Percentiles rank a stretch among this genome's conserved stretches.
These are phyloP conservation scores for Parotocinclus haroldoi DNA, from an alignment of 2,797 vertebrate genomes.

Conservation along the genomic window DNA sequence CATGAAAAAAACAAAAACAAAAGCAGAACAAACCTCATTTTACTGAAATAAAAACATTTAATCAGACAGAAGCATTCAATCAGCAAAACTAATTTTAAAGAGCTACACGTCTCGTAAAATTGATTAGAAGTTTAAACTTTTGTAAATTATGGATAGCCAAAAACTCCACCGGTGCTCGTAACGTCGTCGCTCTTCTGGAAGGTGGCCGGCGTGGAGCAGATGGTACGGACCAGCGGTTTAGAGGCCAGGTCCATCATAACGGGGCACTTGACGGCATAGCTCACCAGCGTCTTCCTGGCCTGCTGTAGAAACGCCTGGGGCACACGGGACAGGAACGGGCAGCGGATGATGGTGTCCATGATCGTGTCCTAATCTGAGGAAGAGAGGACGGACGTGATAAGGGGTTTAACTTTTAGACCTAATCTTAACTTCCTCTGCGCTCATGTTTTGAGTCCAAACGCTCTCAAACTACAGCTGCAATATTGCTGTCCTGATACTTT, in stretches of 20 bases:
- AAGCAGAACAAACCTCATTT: too few relatives aligned
- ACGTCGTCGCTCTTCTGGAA: conserved; percentile 76
- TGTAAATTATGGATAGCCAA: too few relatives aligned
- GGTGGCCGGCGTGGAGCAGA: conserved; percentile 73
- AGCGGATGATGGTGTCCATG: conserved; percentile 91
- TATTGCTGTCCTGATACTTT: too few relatives aligned
- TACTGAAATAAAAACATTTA: too few relatives aligned
- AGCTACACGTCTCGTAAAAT: not conserved
- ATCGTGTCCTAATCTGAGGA: conserved; percentile 43
- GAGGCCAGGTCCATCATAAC: conserved; percentile 91
- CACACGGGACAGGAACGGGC: conserved; percentile 89
- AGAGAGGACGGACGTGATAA: not conserved
- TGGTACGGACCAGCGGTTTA: conserved; percentile 70
- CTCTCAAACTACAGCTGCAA: too few relatives aligned
- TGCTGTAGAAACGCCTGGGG: conserved; percentile 92
- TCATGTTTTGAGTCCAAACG: too few relatives aligned
- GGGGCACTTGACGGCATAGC: conserved; percentile 89
- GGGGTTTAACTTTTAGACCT: too few relatives aligned
- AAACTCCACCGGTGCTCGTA: conserved; percentile 52
- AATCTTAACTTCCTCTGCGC: too few relatives aligned
- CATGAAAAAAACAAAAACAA: too few relatives aligned
- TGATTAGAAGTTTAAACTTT: too few relatives aligned
- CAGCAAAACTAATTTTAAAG: too few relatives aligned
- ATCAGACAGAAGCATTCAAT: too few relatives aligned
- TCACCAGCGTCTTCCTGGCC: conserved; percentile 82